Evolutionary conservation across 2,797 vertebrate genomes (phyloP).

Genomic region (Channallabes apus): DNA sequence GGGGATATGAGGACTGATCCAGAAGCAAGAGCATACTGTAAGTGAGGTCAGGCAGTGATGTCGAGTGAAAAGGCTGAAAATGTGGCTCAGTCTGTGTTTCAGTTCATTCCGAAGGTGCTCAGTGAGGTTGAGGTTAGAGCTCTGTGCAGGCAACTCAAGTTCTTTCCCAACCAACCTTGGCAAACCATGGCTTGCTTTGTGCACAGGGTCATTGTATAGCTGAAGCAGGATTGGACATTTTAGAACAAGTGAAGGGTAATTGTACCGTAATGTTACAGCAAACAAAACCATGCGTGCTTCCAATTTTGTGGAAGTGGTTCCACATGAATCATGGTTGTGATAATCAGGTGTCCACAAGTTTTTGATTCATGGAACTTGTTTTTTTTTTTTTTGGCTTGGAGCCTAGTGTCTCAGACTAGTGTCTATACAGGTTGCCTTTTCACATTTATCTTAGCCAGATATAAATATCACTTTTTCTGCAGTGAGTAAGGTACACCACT

Average conservation of each 20-base stretch:
- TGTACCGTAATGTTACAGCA: background rate
- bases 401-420: background rate
- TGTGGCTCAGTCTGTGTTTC: background rate
- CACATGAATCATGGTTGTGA: background rate
- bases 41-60: background rate
- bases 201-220: background rate
- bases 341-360: background rate
- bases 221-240: background rate
- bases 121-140: background rate
- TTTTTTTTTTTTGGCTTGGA: background rate
- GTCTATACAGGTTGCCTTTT: conserved; percentile 11
- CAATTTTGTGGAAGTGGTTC: background rate
- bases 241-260: background rate
- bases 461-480: background rate
- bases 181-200: background rate
- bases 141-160: too few relatives aligned
- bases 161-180: background rate
- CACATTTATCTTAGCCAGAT: background rate
- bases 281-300: background rate
- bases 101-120: background rate
- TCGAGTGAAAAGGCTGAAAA: background rate
- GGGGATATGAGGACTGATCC: background rate
- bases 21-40: background rate
- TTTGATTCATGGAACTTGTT: background rate
- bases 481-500: background rate